These are phyloP conservation scores for Scopus umbretta DNA, from an alignment of 2,113 vertebrate genomes.

Conservation along the genomic window DNA sequence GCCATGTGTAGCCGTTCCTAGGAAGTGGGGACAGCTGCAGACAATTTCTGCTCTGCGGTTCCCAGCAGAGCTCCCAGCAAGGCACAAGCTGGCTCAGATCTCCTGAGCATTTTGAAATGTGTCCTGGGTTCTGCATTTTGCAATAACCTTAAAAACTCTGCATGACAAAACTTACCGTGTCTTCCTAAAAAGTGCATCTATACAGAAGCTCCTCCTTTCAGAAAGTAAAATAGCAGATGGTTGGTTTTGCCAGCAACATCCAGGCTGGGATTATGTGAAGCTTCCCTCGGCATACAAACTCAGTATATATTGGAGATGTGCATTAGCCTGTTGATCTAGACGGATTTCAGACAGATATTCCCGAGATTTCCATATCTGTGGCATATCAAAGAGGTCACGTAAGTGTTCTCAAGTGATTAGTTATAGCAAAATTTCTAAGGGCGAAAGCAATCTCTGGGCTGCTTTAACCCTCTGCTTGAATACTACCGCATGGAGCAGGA, in stretches of 20 bases:
- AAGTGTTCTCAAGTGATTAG: neutral
- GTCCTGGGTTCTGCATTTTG: neutral
- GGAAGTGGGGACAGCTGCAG: neutral
- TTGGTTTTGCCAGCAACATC: neutral
- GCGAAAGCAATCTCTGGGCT: neutral
- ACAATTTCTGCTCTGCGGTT: neutral
- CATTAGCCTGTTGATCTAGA: neutral
- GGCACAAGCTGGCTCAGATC: neutral
- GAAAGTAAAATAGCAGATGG: neutral
- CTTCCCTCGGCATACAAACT: neutral
- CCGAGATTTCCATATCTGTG: neutral
- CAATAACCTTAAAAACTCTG: neutral
- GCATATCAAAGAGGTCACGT: neutral
- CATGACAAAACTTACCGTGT: neutral
- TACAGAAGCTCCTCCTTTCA: neutral
- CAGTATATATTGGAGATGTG: neutral
- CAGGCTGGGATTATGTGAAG: neutral
- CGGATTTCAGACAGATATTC: neutral
- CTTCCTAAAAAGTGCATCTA: neutral
- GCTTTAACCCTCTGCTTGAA: neutral
- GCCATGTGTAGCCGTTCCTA: fast-evolving
- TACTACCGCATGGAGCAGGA: neutral
- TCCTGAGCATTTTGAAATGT: neutral
- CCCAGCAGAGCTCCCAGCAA: neutral
- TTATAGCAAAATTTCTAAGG: neutral